Base-by-base conservation (phyloP, 2,113 vertebrate genomes). In the Ornithorhynchus anatinus region DNA sequence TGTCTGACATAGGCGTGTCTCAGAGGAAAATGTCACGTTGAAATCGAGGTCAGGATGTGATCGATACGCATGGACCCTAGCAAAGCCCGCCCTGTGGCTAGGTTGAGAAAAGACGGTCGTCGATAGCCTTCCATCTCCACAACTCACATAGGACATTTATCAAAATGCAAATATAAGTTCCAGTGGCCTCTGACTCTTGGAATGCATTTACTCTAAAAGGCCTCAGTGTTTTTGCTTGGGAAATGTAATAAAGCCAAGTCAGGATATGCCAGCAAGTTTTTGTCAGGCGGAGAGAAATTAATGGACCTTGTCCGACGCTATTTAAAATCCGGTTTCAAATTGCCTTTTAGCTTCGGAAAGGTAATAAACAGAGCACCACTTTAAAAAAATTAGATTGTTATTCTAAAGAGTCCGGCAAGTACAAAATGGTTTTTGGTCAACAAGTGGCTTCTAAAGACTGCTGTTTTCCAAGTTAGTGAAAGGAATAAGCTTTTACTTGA, bases 21-120 rank as follows among this genome's bases (percentile, higher is more conserved):
- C 31, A 8, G 48, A 14, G n/a, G 4, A 66, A 81, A 75, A 31
- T 40, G 43, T 8, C 62, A 66, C 1, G 10, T 23, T 71, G 68
- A 79, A 51, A 77, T 14, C 59, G 37, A 72, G 61, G 50, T 79
- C 82, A 64, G 62, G 72, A 15, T 19, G 17, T 72, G 35, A 81
- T 80, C 80, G 80, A 70, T 64, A 80, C 66, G 62, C 75, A 38
- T 23, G 63, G 11, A 62, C 37, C 66, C 7, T 10, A 33, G 20
- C 50, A 15, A 27, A 85, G n/a, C n/a, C n/a, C n/a, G n/a, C n/a
- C n/a, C n/a, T n/a, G n/a, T n/a, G n/a, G n/a, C n/a, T n/a, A 67
- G 31, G 29, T 40, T 31, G 27, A 80, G 36, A n/a, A 11, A 38
- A 1, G 1, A 59, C n/a, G 70, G 64, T 48, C 59, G 5, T 65